Base-by-base conservation (phyloP, 2,797 vertebrate genomes). In the Poecilia picta region DNA sequence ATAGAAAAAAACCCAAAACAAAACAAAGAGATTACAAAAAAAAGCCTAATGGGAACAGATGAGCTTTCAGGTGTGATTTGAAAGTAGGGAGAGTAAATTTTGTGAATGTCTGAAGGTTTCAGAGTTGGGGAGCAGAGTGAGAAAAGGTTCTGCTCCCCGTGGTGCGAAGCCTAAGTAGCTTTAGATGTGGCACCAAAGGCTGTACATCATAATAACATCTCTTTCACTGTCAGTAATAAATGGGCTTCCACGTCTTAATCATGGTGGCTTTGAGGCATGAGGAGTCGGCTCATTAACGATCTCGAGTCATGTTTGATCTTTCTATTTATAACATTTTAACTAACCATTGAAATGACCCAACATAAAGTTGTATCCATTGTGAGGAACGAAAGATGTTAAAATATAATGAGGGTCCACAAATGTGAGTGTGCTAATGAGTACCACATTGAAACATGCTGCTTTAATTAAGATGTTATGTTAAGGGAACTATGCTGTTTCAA, bases 291-390 rank as follows among this genome's bases (percentile, higher is more conserved):
- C 7, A 76, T 55, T 64, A 75, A 20, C 10, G n/a, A 71, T 39
- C 28, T 33, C 68, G 45, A 68, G 25, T 78, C n/a, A 16, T 74
- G 45, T 84, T 78, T 74, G 7, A 71, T 74, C 15, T 28, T 76
- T 79, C 28, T 43, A 41, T 55, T 66, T 47, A 72, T 72, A 77
- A 77, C 33, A 71, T 47, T 20, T 36, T 1, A 5, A 55, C 36
- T 25, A 39, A 70, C 49, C 45, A 68, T 59, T 74, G 41, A 66
- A 76, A 80, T 68, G 8, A 41, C 36, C n/a, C n/a, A 75, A 20
- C 5, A 41, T 2, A 59, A 74, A 79, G 4, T 13, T 16, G 5
- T 53, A 15, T 53, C 18, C 47, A 33, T 10, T 36, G 6, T 28
- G 10, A 25, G 31, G 72, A 55, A 36, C 31, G 47, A 71, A 16